Base-by-base conservation (phyloP, 2,113 vertebrate genomes). In the Tetrax tetrax region DNA sequence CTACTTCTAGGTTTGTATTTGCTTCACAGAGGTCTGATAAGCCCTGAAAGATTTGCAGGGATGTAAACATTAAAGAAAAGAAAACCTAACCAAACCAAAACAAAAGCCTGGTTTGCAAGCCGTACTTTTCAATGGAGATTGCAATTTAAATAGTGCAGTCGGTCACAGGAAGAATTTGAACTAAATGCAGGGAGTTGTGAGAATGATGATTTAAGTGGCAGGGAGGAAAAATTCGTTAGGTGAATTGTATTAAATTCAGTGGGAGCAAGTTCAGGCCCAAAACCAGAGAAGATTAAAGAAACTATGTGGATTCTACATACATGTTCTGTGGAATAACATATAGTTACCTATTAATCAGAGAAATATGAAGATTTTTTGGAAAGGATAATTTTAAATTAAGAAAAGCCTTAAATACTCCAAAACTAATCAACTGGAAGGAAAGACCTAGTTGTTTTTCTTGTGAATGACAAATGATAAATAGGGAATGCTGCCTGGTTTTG, bases 281-380 rank as follows among this genome's bases (percentile, higher is more conserved):
- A 77, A 90, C 8, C 51, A 23, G 45, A 79, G 43, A 82, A 87
- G 63, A 80, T 86, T 88, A 92, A 95, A 83, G 79, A 69, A 66
- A 47, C 9, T 41, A 10, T 41, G 21, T 77, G 17, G 50, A 45
- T 74, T 89, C 12, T 48, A 78, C 41, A 19, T 68, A 45, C 13
- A 14, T 18, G 27, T 64, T 76, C 29, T 53, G 21, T 41, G 48
- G 37, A 87, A 68, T 48, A 89, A 59, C 50, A 17, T n/a, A 24
- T 78, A 37, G 29, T 90, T 78, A 87, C 78, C 60, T 91, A 28
- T 71, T 87, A 79, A 79, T 84, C 53, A 79, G 47, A 91, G 69
- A 87, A 94, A 38, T 83, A 12, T 28, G 5, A 71, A 95, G 72
- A 81, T 80, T 87, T 87, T 84, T 71, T 4, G 9, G 9, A 79